phyloP scores from a whole-genome alignment of 1,140 invertebrate genomes.

The Drosophila pachea region DNA sequence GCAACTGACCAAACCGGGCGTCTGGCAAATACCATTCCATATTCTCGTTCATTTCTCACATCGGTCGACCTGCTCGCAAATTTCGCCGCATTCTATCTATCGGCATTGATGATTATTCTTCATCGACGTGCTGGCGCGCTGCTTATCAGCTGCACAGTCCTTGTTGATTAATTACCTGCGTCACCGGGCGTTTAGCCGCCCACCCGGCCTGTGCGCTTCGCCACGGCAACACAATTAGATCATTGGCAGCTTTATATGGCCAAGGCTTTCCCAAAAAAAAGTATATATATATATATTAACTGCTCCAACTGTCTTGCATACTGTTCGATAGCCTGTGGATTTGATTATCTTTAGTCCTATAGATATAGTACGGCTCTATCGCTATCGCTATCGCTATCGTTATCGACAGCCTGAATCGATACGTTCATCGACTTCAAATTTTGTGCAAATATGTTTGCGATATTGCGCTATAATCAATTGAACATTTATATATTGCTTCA shows the following conservation, averaged over 20 bases:
- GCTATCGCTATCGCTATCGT: slow-evolving; percentile 19
- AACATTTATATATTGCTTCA: no score
- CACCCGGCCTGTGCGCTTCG: no score
- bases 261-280: slow-evolving; percentile 28
- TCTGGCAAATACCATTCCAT: background rate
- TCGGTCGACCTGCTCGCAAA: no score
- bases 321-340: slow-evolving; percentile 7
- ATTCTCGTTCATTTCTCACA: background rate
- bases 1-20: no score
- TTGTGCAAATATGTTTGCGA: no score
- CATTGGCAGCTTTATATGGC: slow-evolving; percentile 15
- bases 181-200: no score
- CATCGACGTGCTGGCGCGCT: background rate
- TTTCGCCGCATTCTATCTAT: background rate
- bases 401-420: slow-evolving; percentile 16
- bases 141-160: slow-evolving; percentile 5
- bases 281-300: no score
- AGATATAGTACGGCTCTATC: no score
- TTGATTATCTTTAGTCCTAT: slow-evolving; percentile 12
- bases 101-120: slow-evolving; percentile 2
- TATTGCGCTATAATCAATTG: no score
- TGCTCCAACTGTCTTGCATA: slow-evolving; percentile 7
- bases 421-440: slow-evolving; percentile 22
- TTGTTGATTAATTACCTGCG: slow-evolving; percentile 30
- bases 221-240: slow-evolving; percentile 23